These are phyloP conservation scores for Myxocyprinus asiaticus DNA, from an alignment of 2,113 vertebrate species.

Conservation along the genomic window DNA sequence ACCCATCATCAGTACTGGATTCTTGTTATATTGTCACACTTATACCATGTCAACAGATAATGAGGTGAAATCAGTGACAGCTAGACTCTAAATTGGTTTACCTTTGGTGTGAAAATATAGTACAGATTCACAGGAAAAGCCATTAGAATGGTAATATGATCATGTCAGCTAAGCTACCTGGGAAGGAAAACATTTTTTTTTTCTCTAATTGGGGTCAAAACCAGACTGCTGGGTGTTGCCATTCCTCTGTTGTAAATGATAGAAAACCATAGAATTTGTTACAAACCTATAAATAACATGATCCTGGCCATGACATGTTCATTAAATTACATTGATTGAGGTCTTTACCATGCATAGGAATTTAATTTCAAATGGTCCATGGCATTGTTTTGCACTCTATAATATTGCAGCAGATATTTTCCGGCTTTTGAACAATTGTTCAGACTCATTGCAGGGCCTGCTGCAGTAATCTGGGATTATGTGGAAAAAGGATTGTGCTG, in stretches of 20 bases:
- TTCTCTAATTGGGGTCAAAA: conserved; percentile 48
- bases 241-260: conserved; percentile 44
- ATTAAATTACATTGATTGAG: no score
- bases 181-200: conserved; percentile 53
- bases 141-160: conserved; percentile 48
- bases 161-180: conserved; percentile 65
- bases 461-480: no score
- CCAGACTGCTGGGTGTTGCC: conserved; percentile 47
- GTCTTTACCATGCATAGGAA: no score
- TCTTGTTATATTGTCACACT: no score
- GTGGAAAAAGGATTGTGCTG: no score
- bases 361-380: background rate
- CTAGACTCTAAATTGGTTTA: no score
- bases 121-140: background rate
- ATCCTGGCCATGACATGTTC: background rate
- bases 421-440: no score
- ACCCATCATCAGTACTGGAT: no score
- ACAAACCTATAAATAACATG: conserved; percentile 31
- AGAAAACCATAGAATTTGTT: conserved; percentile 39
- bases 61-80: no score
- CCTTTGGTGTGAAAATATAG: background rate
- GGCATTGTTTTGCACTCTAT: background rate
- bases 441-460: no score
- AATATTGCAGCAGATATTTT: no score
- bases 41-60: no score